These are phyloP conservation scores for Channa argus DNA, from an alignment of 2,113 vertebrate genomes.

Conservation along the genomic window DNA sequence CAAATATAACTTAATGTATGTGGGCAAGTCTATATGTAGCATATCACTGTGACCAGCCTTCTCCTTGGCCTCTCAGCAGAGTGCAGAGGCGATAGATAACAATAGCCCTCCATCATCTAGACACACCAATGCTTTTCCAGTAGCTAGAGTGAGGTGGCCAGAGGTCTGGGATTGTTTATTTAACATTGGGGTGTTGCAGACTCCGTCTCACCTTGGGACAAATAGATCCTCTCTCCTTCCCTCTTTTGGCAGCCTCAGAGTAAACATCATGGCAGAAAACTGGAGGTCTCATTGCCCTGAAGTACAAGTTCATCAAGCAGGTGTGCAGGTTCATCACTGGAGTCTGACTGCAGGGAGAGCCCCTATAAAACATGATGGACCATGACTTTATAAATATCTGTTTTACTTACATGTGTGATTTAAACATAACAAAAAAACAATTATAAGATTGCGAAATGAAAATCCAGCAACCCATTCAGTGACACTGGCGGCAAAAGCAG, in stretches of 20 bases:
- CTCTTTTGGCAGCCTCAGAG: constrained; percentile 60
- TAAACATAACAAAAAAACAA: too few species aligned
- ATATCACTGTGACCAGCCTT: constrained; percentile 48
- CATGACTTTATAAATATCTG: neutral
- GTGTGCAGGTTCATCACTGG: constrained; percentile 42
- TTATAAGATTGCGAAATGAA: constrained; percentile 9
- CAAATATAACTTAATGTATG: constrained; percentile 67
- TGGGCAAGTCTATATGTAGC: constrained; percentile 72
- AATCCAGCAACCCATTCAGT: constrained; percentile 21
- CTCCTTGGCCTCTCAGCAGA: constrained; percentile 69
- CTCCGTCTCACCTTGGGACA: constrained; percentile 78
- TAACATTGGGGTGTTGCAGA: constrained; percentile 70
- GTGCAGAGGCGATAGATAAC: constrained; percentile 80
- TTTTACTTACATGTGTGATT: neutral
- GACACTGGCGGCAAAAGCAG: constrained; percentile 26
- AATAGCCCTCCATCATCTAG: constrained; percentile 80
- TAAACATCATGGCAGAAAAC: constrained; percentile 70
- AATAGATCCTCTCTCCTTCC: constrained; percentile 68
- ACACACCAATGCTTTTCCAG: constrained; percentile 77
- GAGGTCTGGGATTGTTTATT: constrained; percentile 81
- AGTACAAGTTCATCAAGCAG: constrained; percentile 72
- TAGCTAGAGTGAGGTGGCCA: constrained; percentile 73
- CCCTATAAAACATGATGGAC: constrained; percentile 18
- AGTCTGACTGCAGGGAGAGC: constrained; percentile 19
- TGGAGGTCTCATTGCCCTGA: constrained; percentile 69